Evolutionary conservation across 2,888 invertebrate species (phyloP).

Genomic region (Rhopalosiphum nymphaeae): DNA sequence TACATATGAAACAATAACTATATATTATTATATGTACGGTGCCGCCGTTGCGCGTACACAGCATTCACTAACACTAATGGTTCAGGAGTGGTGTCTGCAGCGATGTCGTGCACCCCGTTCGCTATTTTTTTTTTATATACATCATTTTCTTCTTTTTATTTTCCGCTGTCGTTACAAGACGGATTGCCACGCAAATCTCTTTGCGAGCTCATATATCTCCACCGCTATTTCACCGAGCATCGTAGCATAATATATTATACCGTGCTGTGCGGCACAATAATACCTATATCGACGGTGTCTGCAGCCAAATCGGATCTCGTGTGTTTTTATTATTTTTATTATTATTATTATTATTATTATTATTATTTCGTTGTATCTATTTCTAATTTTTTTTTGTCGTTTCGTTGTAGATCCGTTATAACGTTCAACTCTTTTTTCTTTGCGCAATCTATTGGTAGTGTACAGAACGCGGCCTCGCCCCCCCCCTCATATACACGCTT

Average conservation of each 20-base stretch:
- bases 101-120: background rate
- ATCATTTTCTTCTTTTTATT: background rate
- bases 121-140: background rate
- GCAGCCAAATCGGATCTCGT: conserved; percentile 13
- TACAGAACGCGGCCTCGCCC: too few species aligned
- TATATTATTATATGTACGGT: background rate
- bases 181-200: background rate
- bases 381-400: background rate
- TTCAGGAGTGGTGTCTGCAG: conserved; percentile 13
- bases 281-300: background rate
- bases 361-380: background rate
- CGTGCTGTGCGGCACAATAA: background rate
- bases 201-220: background rate
- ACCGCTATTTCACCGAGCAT: background rate
- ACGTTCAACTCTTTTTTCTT: too few species aligned
- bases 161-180: conserved; percentile 2
- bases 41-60: background rate
- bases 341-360: background rate
- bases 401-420: too few species aligned
- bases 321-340: background rate
- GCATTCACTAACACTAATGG: conserved; percentile 12
- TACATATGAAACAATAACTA: background rate
- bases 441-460: too few species aligned
- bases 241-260: background rate
- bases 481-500: too few species aligned